phyloP scores from a whole-genome alignment of 2,113 vertebrate species.

The Chitala chitala region DNA sequence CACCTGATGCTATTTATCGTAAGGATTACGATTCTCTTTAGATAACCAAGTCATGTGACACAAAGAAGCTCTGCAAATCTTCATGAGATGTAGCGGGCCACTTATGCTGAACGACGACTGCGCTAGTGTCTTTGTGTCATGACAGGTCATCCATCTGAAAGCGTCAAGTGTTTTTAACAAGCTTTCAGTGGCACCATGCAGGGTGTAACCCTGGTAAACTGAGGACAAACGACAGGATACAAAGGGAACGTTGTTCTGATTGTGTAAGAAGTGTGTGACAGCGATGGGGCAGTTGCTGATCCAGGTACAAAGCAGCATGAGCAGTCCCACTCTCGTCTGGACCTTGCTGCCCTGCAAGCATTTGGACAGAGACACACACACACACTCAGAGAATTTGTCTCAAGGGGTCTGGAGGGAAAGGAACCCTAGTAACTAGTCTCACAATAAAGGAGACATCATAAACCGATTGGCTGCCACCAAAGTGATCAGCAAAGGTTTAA shows the following conservation, averaged over 20 bases:
- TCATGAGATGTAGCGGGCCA: background rate
- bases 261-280: conserved; percentile 96
- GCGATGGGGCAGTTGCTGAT: conserved; percentile 94
- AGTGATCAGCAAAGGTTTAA: background rate
- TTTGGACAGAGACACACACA: conserved; percentile 24
- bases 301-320: conserved; percentile 97
- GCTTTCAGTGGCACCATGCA: background rate
- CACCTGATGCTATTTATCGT: too few relatives aligned
- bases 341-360: conserved; percentile 88
- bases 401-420: background rate
- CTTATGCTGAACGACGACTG: too few relatives aligned
- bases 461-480: background rate
- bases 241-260: conserved; percentile 91
- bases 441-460: conserved; percentile 1
- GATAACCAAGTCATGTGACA: background rate
- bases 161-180: too few relatives aligned
- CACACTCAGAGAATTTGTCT: background rate
- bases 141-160: too few relatives aligned
- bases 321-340: conserved; percentile 89
- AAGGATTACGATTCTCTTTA: too few relatives aligned
- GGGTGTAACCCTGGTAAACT: background rate
- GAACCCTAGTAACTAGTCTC: background rate
- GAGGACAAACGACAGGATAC: conserved; percentile 75
- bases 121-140: too few relatives aligned
- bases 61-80: background rate